phyloP scores from a whole-genome alignment of 2,797 vertebrate species.

The Lycodopsis pacificus region DNA sequence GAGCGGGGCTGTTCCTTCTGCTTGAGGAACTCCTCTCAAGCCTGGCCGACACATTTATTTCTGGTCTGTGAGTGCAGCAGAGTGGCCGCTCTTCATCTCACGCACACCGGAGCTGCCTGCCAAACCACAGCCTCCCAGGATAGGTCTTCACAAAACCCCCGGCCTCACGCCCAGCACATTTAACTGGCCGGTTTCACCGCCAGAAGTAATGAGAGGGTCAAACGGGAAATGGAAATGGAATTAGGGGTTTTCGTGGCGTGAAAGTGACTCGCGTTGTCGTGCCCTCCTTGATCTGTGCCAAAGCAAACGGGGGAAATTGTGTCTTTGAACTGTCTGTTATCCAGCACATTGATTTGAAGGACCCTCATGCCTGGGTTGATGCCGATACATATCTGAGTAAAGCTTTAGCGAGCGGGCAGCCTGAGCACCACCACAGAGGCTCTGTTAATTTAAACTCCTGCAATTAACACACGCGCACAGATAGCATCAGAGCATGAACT shows the following conservation, averaged over 20 bases:
- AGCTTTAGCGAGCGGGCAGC: slow-evolving; percentile 30
- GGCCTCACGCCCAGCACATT: slow-evolving; percentile 51
- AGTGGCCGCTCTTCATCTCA: slow-evolving; percentile 57
- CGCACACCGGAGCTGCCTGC: slow-evolving; percentile 40
- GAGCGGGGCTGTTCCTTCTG: slow-evolving; percentile 60
- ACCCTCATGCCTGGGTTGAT: slow-evolving; percentile 42
- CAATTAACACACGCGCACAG: slow-evolving; percentile 37
- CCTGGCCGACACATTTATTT: slow-evolving; percentile 61
- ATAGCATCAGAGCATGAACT: slow-evolving; percentile 13
- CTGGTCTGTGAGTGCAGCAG: slow-evolving; percentile 46
- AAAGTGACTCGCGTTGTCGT: slow-evolving; percentile 70
- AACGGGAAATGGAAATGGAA: slow-evolving; percentile 69
- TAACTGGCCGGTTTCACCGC: slow-evolving; percentile 58
- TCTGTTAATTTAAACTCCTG: slow-evolving; percentile 35
- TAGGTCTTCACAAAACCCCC: slow-evolving; percentile 26
- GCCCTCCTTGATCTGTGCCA: slow-evolving; percentile 63
- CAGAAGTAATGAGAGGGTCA: slow-evolving; percentile 61
- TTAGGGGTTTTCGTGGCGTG: slow-evolving; percentile 40
- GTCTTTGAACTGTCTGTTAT: slow-evolving; percentile 69
- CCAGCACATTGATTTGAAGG: slow-evolving; percentile 59
- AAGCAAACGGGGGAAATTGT: slow-evolving; percentile 60
- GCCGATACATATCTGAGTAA: slow-evolving; percentile 36
- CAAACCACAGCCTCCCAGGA: slow-evolving; percentile 50
- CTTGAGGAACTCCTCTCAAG: slow-evolving; percentile 64
- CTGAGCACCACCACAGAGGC: slow-evolving; percentile 30